Percentiles rank a stretch among this genome's conserved stretches.
phyloP scores from a whole-genome alignment of 2,888 invertebrate species.

The Drosophila algonquin region DNA sequence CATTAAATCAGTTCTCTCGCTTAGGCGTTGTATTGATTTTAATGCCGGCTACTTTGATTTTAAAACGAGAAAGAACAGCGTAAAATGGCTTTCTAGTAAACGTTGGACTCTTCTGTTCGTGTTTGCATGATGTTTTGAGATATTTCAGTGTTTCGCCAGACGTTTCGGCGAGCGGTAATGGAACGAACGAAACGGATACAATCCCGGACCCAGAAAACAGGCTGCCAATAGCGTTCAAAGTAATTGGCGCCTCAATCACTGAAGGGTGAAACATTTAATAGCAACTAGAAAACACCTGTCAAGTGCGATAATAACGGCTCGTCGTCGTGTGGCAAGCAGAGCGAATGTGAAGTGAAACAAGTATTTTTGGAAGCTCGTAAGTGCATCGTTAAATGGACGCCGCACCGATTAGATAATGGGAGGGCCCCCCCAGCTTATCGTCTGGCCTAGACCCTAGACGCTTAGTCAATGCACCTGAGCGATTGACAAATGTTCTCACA shows the following conservation, averaged over 20 bases:
- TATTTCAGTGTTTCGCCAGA: slow-evolving; percentile 56
- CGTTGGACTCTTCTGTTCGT: slow-evolving; percentile 45
- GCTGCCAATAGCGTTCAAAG: not conserved
- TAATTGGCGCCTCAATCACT: not conserved
- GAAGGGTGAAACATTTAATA: slow-evolving; percentile 15
- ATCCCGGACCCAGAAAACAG: slow-evolving; percentile 19
- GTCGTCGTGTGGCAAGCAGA: not conserved
- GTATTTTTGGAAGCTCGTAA: not conserved
- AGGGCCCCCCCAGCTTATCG: slow-evolving; percentile 11
- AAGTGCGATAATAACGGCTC: slow-evolving; percentile 7
- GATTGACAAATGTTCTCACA: slow-evolving; percentile 52
- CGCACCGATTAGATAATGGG: slow-evolving; percentile 39
- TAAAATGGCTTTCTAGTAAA: slow-evolving; percentile 30
- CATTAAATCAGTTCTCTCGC: slow-evolving; percentile 10
- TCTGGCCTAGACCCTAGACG: slow-evolving; percentile 14
- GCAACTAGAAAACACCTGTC: slow-evolving; percentile 14
- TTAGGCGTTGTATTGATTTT: slow-evolving; percentile 61
- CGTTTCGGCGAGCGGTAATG: slow-evolving; percentile 47
- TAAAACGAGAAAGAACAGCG: slow-evolving; percentile 31
- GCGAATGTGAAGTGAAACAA: not conserved
- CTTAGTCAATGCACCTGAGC: slow-evolving; percentile 20
- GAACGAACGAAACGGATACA: slow-evolving; percentile 14
- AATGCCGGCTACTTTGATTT: slow-evolving; percentile 37
- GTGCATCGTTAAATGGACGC: slow-evolving; percentile 18
- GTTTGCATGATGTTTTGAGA: slow-evolving; percentile 36